Percentiles rank a stretch among this genome's conserved stretches.
Evolutionary conservation across 1,140 invertebrate species (phyloP).

Genomic region (Dendroctonus valens): DNA sequence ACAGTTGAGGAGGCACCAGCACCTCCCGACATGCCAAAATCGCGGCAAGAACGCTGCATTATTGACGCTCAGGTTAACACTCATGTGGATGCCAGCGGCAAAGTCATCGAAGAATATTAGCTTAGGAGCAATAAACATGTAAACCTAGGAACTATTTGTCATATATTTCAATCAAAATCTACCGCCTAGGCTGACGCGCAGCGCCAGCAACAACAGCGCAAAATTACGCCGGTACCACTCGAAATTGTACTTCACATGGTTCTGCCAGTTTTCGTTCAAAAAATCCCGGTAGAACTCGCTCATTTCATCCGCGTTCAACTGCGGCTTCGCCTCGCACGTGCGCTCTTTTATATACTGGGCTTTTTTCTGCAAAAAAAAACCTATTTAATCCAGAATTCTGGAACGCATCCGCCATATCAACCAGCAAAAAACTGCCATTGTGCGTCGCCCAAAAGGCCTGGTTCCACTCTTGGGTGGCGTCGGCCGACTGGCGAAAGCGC

Average conservation of each 20-base stretch:
- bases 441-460: constrained; percentile 77
- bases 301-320: constrained; percentile 75
- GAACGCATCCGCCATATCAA: constrained; percentile 6
- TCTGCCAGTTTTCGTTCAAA: constrained; percentile 72
- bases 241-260: constrained; percentile 68
- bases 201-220: constrained; percentile 59
- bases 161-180: too few relatives aligned
- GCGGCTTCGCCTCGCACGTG: constrained; percentile 49
- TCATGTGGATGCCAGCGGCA: too few relatives aligned
- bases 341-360: constrained; percentile 55
- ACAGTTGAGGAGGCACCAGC: too few relatives aligned
- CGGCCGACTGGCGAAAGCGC: constrained; percentile 61
- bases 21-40: too few relatives aligned
- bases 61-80: too few relatives aligned
- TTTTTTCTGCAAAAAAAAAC: constrained; percentile 60
- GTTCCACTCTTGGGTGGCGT: constrained; percentile 76
- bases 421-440: constrained; percentile 67
- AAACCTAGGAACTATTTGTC: too few relatives aligned
- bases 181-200: constrained; percentile 51
- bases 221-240: constrained; percentile 75
- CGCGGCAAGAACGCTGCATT: too few relatives aligned
- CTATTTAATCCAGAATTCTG: not conserved
- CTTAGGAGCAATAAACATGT: too few relatives aligned
- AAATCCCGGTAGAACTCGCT: constrained; percentile 83
- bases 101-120: too few relatives aligned